Base-by-base conservation (phyloP, 2,113 vertebrate species). In the Pangasianodon gigas region DNA sequence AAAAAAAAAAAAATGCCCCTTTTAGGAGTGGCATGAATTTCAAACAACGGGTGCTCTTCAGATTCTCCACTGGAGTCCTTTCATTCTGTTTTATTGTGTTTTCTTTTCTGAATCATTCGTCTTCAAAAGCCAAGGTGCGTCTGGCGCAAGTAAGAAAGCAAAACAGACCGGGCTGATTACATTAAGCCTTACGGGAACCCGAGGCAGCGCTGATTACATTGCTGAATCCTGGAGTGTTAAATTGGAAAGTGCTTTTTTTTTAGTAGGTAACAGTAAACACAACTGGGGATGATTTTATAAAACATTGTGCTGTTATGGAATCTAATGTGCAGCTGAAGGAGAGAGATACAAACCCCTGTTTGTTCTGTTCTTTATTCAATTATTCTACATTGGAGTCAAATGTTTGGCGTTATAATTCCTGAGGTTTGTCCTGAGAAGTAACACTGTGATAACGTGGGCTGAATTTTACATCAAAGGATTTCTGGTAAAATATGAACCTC, bases 191-290 rank as follows among this genome's bases (percentile, higher is more conserved):
- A 91, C 93, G 93, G 88, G 92, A 91, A 92, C n/a, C 32, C 18
- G n/a, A 58, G 81, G 54, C 95, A 90, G 19, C 91, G 52, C 48
- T 90, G 93, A 95, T 94, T 95, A 93, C 92, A 94, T 95, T 95
- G 91, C 32, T 29, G 46, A 69, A 83, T 67, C 79, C 79, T 69
- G 48, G 60, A 79, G 87, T 51, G 24, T 83, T 88, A 37, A 88
- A 82, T 83, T 88, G 79, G 62, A 69, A 71, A 83, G 87, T 82
- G 87, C 52, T 74, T 54, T 75, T 74, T 48, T 62, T 58, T 77
- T 46, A 16, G 48, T 6, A 32, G 29, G 9, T 41, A 51, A 67
- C 79, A 29, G 62, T 81, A 65, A 88, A 88, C 62, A 71, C 13
- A 32, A 88, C 77, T 51, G 18, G 19, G n/a, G 79, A 69, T 26